These are phyloP conservation scores for Ceyx margarethae DNA, from an alignment of 2,113 vertebrate species.

Conservation along the genomic window DNA sequence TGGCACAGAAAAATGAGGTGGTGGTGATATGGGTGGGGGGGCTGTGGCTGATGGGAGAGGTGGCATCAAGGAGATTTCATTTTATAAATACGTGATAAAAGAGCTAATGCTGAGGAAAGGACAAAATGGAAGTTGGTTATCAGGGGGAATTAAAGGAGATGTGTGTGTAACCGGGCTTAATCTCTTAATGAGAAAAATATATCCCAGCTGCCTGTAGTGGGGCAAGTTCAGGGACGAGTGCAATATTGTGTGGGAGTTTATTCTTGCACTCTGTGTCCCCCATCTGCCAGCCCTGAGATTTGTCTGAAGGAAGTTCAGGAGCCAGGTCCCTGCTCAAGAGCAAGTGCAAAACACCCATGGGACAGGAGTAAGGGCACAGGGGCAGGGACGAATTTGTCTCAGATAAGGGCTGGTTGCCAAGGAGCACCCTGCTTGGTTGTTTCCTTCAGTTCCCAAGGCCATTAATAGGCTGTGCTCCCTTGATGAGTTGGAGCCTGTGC, in stretches of 20 bases:
- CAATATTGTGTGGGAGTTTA: not conserved
- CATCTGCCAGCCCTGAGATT: not conserved
- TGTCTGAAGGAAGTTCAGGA: not conserved
- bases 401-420: not conserved
- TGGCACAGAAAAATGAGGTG: not conserved
- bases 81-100: not conserved
- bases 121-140: not conserved
- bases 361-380: not conserved
- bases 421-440: not conserved
- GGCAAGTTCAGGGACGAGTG: not conserved
- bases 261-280: not conserved
- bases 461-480: slow-evolving; percentile 52
- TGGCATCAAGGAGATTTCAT: not conserved
- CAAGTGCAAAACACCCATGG: not conserved
- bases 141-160: slow-evolving; percentile 14
- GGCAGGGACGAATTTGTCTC: not conserved
- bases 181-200: slow-evolving; percentile 35
- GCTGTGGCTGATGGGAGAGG: not conserved
- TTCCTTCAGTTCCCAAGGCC: not conserved
- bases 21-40: not conserved
- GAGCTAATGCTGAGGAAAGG: not conserved
- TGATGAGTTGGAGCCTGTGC: slow-evolving; percentile 40
- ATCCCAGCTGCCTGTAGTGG: not conserved
- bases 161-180: slow-evolving; percentile 1
- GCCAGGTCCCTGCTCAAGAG: not conserved